Base-by-base conservation (phyloP, 2,888 invertebrate genomes). In the Cistogaster globosa region DNA sequence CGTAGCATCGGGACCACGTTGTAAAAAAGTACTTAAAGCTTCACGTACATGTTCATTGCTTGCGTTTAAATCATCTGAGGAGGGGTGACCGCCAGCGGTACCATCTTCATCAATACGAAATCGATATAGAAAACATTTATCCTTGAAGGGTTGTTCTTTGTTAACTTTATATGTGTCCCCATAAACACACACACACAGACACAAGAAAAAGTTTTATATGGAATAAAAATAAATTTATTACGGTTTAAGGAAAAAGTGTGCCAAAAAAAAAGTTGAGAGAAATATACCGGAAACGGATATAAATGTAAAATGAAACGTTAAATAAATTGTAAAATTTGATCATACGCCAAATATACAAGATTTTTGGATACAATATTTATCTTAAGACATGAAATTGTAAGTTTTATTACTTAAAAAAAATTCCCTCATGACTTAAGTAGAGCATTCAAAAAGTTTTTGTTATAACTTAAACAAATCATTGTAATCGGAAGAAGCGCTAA, bases 101-200 rank as follows among this genome's bases (percentile, higher is more conserved):
- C 94, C 94, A 83, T 95, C 94, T 90, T 95, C 95, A 91, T 96
- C 96, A 91, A 95, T 95, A 91, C 95, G 94, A 94, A 97, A 97
- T 82, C 96, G 95, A 93, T 97, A 97, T 89, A 96, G 94, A 90
- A 96, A 94, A 92, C 96, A 96, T 93, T 96, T 96, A 93, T 97
- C 97, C 92, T 95, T 95, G 93, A 97, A 97, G 68, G 96, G 95
- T 90, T 96, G 96, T 90, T 97, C 96, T 88, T 95, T 94, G 88
- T 95, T 95, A 80, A 96, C 96, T 96, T 89, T 16, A 26, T 26
- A 12, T 48, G 55, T 14, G 62, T 57, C 0, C 20, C 60, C 16
- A 62, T 36, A 60, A 1, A 20, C 14, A 9, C n/a, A 32, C 63
- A n/a, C 16, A 53, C 12, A 65, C 48, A 14, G 20, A 68, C 4